phyloP scores from a whole-genome alignment of 2,797 vertebrate genomes.

The Tenualosa ilisha region DNA sequence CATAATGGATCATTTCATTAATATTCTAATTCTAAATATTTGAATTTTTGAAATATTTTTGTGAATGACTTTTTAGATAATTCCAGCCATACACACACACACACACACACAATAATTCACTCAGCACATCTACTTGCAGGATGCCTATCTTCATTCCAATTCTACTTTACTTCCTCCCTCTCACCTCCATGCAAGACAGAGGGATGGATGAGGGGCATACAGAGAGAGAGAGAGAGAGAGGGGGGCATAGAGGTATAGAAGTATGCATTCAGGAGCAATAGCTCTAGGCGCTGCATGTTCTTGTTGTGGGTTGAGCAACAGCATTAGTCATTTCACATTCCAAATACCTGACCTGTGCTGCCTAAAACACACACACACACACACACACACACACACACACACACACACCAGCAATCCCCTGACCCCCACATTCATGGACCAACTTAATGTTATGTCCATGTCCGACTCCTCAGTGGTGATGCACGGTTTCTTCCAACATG shows the following conservation, averaged over 20 bases:
- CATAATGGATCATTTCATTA: neutral
- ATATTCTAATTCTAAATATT: neutral
- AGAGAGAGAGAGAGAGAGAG: conserved; percentile 1
- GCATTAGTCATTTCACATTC: conserved; percentile 83
- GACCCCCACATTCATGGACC: neutral
- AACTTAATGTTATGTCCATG: neutral
- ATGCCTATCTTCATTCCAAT: neutral
- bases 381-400: neutral
- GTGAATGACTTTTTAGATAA: neutral
- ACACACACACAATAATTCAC: neutral
- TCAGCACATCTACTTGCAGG: neutral
- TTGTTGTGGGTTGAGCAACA: conserved; percentile 81
- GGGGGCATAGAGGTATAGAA: conserved; percentile 53
- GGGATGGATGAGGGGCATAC: conserved; percentile 33
- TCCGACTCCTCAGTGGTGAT: neutral
- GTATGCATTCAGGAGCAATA: conserved; percentile 75
- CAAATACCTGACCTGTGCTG: conserved; percentile 73
- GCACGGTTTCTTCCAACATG: neutral
- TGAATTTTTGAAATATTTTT: too few species aligned
- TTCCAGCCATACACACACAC: neutral
- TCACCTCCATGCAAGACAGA: conserved; percentile 22
- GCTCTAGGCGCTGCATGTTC: conserved; percentile 78
- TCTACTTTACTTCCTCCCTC: conserved; percentile 8
- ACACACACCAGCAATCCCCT: neutral
- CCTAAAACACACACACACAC: conserved; percentile 37